A percentile compares a stretch with the other conserved stretches of the same genome.
Conservation (phyloP, 1,140 invertebrate species). For the Potamilus streckersoni region DNA sequence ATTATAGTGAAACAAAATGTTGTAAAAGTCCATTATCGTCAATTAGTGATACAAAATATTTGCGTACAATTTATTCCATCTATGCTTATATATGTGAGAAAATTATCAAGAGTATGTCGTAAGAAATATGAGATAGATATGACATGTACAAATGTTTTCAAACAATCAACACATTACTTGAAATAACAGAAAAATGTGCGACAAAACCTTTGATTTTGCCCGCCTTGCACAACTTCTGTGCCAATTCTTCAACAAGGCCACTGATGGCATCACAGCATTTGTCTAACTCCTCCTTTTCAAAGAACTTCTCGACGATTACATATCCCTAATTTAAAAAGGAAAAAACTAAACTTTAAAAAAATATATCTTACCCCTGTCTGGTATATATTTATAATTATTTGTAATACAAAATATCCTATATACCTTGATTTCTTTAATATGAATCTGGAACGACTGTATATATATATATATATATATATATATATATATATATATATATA, state of each 20-base stretch:
- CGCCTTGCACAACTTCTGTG: slow-evolving; percentile 58
- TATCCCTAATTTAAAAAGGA: slow-evolving; percentile 49
- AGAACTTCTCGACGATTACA: slow-evolving; percentile 59
- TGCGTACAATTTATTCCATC: too few relatives aligned
- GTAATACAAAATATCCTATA: too few relatives aligned
- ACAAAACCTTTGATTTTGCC: slow-evolving; percentile 56
- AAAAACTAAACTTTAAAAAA: background rate
- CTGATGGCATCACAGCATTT: slow-evolving; percentile 49
- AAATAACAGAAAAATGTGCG: background rate
- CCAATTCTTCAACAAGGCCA: slow-evolving; percentile 58
- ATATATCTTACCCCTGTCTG: background rate
- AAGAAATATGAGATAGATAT: too few relatives aligned
- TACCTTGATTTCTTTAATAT: too few relatives aligned
- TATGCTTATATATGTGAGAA: too few relatives aligned
- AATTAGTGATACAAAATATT: background rate
- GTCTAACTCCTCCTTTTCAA: slow-evolving; percentile 56
- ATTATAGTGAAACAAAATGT: background rate
- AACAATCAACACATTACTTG: too few relatives aligned
- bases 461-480: too few relatives aligned
- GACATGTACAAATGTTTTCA: too few relatives aligned
- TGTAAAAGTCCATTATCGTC: background rate
- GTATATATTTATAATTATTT: too few relatives aligned
- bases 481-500: too few relatives aligned
- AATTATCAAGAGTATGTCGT: too few relatives aligned
- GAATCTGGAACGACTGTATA: too few relatives aligned